Conservation (phyloP, 2,888 invertebrate genomes). For the Ophion ventricosus region DNA sequence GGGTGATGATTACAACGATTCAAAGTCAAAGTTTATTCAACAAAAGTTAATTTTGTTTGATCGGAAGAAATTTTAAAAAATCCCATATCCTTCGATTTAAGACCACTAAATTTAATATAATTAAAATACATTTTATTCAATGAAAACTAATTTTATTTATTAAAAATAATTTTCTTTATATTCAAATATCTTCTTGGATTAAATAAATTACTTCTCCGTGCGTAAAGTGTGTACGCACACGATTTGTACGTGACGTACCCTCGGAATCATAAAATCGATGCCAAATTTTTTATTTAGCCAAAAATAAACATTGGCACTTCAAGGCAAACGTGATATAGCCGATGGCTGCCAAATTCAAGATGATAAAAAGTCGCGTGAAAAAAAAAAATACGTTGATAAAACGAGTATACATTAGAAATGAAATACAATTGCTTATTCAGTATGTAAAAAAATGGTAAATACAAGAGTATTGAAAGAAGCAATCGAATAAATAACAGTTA, state of each 20-base stretch:
- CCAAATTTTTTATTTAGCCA: conserved; percentile 12
- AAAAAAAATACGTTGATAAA: conserved; percentile 34
- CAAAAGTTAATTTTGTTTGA: background rate
- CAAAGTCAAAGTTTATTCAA: background rate
- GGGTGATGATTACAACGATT: background rate
- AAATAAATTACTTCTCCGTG: conserved; percentile 39
- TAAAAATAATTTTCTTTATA: conserved; percentile 13
- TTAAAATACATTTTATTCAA: conserved; percentile 1
- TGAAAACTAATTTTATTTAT: conserved; percentile 5
- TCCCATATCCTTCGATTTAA: background rate
- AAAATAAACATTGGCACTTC: conserved; percentile 16
- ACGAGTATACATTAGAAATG: conserved; percentile 14
- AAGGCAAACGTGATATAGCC: background rate
- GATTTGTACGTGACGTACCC: background rate
- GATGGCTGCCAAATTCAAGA: conserved; percentile 2
- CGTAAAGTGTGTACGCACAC: background rate
- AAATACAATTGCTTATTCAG: conserved; percentile 40
- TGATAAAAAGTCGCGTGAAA: background rate
- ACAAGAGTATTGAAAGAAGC: conserved; percentile 45
- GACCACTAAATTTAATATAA: background rate
- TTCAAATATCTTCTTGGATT: background rate
- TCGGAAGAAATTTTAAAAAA: background rate
- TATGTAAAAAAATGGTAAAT: conserved; percentile 50
- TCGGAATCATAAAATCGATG: conserved; percentile 9
- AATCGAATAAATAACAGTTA: conserved; percentile 74